These are phyloP conservation scores for Alouatta palliata DNA, from an alignment of 2,113 vertebrate genomes.

Conservation along the genomic window DNA sequence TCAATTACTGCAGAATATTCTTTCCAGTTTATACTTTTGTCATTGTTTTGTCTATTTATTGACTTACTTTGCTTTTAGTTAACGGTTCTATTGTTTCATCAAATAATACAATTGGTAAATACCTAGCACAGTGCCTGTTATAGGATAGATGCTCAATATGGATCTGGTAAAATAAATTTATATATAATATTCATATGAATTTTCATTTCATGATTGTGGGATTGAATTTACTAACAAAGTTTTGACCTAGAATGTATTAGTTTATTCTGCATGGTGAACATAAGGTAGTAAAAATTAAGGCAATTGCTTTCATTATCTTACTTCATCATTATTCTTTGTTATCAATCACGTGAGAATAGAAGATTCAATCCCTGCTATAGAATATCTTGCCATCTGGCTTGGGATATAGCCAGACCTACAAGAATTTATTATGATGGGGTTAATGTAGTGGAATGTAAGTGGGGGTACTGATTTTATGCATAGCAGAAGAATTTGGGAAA, in stretches of 20 bases:
- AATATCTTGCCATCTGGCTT: not conserved
- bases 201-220: slow-evolving; percentile 28
- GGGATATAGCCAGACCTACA: not conserved
- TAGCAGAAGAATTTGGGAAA: not conserved
- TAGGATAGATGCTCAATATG: not conserved
- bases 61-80: slow-evolving; percentile 3
- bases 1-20: not conserved
- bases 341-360: not conserved
- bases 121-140: not conserved
- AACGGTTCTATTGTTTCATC: not conserved
- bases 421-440: not conserved
- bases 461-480: not conserved
- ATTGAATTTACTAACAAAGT: not conserved
- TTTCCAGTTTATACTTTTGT: not conserved
- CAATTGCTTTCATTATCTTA: not conserved
- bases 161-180: not conserved
- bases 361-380: not conserved
- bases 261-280: not conserved
- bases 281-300: not conserved
- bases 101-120: not conserved
- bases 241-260: not conserved
- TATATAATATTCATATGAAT: not conserved
- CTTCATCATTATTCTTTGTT: slow-evolving; percentile 3
- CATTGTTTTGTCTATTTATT: slow-evolving; percentile 34
- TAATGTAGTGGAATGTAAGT: not conserved